Evolutionary conservation across 2,113 vertebrate genomes (phyloP).

Genomic region (Cyrtonyx montezumae): DNA sequence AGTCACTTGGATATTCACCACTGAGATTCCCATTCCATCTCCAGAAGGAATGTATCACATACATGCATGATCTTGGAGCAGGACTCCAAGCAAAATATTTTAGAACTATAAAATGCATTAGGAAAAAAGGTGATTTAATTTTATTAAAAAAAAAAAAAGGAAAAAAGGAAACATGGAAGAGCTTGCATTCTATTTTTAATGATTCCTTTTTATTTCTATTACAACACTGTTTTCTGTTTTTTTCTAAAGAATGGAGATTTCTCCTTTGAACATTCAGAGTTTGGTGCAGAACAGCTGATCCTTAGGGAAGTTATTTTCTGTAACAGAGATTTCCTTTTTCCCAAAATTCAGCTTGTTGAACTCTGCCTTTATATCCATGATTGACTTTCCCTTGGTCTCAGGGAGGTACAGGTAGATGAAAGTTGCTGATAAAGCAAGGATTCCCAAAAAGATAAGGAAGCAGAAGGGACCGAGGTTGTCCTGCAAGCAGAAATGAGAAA

Average conservation of each 20-base stretch:
- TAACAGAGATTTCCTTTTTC: not conserved
- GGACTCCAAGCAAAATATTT: not conserved
- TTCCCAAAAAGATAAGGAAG: conserved; percentile 85
- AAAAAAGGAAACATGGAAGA: not conserved
- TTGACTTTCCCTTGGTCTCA: conserved; percentile 81
- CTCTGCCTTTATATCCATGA: conserved; percentile 82
- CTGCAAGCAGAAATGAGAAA: conserved; percentile 65
- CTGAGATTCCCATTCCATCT: not conserved
- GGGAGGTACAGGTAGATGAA: conserved; percentile 81
- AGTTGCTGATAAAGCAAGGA: conserved; percentile 68
- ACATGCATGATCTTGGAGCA: not conserved
- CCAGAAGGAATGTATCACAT: not conserved
- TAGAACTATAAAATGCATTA: not conserved
- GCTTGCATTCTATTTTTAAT: not conserved
- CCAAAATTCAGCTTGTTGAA: conserved; percentile 83
- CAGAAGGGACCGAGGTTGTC: conserved; percentile 80
- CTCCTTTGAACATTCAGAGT: not conserved
- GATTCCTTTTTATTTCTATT: not conserved
- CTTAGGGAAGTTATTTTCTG: not conserved
- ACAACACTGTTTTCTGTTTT: not conserved
- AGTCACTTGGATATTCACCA: not conserved
- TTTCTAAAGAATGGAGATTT: not conserved
- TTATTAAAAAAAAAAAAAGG: not conserved
- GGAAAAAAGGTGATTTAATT: not conserved
- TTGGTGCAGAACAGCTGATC: conserved; percentile 9